A percentile compares a stretch with the other conserved stretches of the same genome.
Evolutionary conservation across 2,797 vertebrate genomes (phyloP).

Genomic region (Epinephelus coioides): DNA sequence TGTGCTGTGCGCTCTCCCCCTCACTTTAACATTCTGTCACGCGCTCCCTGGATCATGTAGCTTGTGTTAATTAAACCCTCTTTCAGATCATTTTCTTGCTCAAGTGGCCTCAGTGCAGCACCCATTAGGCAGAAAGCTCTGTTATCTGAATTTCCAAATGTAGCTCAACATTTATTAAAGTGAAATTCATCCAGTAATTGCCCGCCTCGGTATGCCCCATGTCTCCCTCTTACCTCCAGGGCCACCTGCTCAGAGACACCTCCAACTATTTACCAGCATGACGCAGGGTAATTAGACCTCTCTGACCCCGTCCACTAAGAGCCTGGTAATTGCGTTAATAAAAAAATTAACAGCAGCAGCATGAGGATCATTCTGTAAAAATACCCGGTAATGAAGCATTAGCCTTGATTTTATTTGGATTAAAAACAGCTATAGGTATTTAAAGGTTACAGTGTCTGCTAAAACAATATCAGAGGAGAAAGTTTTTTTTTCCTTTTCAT

Average conservation of each 20-base stretch:
- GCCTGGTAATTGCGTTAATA: conserved; percentile 89
- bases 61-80: conserved; percentile 96
- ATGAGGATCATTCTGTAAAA: conserved; percentile 91
- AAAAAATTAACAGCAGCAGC: conserved; percentile 87
- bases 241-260: conserved; percentile 92
- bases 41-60: conserved; percentile 89
- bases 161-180: conserved; percentile 96
- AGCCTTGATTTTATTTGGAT: conserved; percentile 91
- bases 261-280: conserved; percentile 87
- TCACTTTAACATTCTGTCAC: conserved; percentile 80
- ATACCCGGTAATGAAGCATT: conserved; percentile 90
- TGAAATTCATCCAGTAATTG: conserved; percentile 98
- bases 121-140: conserved; percentile 90
- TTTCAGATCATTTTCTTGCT: conserved; percentile 93
- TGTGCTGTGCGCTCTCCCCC: conserved; percentile 73
- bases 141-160: conserved; percentile 97
- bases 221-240: conserved; percentile 93
- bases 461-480: conserved; percentile 68
- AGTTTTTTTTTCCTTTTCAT: conserved; percentile 45
- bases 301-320: conserved; percentile 85
- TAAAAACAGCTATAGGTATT: conserved; percentile 88
- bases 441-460: conserved; percentile 79
- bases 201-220: conserved; percentile 89
- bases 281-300: conserved; percentile 88
- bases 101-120: conserved; percentile 92